phyloP scores from a whole-genome alignment of 2,888 invertebrate genomes.

The Marronus borbonicus region DNA sequence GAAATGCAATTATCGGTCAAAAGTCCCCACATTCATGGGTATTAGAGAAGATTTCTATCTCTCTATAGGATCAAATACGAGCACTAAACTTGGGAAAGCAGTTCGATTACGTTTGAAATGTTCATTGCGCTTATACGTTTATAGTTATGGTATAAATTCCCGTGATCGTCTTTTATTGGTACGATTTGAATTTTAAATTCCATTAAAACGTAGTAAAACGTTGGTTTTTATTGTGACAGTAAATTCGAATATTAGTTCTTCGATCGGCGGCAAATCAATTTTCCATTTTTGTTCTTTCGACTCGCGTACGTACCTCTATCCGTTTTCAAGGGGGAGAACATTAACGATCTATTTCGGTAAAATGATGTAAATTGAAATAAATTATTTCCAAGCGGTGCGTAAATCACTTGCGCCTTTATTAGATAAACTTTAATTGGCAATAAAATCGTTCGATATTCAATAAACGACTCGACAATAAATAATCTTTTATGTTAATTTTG shows the following conservation, averaged over 20 bases:
- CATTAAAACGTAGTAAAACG: slow-evolving; percentile 47
- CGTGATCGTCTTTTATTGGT: slow-evolving; percentile 42
- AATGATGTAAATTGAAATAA: slow-evolving; percentile 23
- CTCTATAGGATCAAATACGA: slow-evolving; percentile 18
- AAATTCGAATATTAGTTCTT: slow-evolving; percentile 37
- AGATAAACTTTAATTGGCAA: slow-evolving; percentile 25
- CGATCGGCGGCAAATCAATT: slow-evolving; percentile 33
- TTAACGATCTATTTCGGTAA: slow-evolving; percentile 30
- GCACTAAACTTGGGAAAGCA: slow-evolving; percentile 29
- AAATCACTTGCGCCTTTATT: slow-evolving; percentile 29
- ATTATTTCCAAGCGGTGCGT: slow-evolving; percentile 18
- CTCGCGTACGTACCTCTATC: background rate
- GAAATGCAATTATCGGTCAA: background rate
- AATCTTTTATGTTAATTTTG: slow-evolving; percentile 29
- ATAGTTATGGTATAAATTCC: slow-evolving; percentile 41
- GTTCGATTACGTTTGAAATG: slow-evolving; percentile 38
- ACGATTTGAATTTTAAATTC: slow-evolving; percentile 49
- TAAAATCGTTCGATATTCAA: slow-evolving; percentile 28
- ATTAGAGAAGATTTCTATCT: background rate
- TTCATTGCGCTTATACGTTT: slow-evolving; percentile 41
- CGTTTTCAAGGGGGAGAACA: background rate
- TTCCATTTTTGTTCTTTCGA: slow-evolving; percentile 21
- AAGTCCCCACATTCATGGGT: background rate
- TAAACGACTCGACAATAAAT: slow-evolving; percentile 17
- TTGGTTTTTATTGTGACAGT: slow-evolving; percentile 47